These are phyloP conservation scores for Drosophila siamana DNA, from an alignment of 2,888 invertebrate species.

Conservation along the genomic window DNA sequence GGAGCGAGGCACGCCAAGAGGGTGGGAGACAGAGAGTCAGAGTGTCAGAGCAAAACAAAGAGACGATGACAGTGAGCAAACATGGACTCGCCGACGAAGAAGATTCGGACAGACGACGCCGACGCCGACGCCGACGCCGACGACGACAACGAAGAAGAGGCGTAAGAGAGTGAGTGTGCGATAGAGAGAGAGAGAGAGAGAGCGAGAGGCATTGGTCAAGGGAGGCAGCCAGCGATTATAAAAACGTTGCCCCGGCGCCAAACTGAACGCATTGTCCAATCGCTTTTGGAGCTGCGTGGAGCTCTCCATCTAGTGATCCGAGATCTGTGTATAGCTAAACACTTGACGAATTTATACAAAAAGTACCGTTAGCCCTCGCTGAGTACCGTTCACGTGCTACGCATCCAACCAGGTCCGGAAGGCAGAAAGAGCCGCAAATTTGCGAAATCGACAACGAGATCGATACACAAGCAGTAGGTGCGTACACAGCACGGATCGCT, in stretches of 20 bases:
- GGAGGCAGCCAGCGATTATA: constrained; percentile 59
- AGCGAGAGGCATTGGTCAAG: constrained; percentile 26
- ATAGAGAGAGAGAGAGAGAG: constrained; percentile 12
- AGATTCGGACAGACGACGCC: background rate
- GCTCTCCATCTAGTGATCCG: constrained; percentile 75
- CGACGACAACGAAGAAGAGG: background rate
- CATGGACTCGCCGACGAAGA: constrained; percentile 23
- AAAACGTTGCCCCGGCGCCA: constrained; percentile 61
- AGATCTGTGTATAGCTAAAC: constrained; percentile 10
- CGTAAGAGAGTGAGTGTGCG: constrained; percentile 7
- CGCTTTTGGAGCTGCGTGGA: constrained; percentile 78
- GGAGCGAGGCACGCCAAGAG: background rate
- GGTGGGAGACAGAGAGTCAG: constrained; percentile 3
- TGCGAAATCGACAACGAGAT: constrained; percentile 8
- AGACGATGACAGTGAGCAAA: constrained; percentile 45
- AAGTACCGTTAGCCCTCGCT: constrained; percentile 39
- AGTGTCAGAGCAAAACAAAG: constrained; percentile 36
- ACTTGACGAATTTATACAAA: background rate
- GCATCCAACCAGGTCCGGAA: constrained; percentile 51
- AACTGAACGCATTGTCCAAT: constrained; percentile 77
- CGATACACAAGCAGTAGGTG: constrained; percentile 17
- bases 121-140: constrained; percentile 6
- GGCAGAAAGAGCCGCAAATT: constrained; percentile 31
- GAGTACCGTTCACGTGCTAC: constrained; percentile 54
- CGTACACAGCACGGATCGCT: constrained; percentile 15